Percentiles rank a stretch among this genome's conserved stretches.
These are phyloP conservation scores for Eciton burchellii DNA, from an alignment of 1,140 invertebrate species.

Conservation along the genomic window DNA sequence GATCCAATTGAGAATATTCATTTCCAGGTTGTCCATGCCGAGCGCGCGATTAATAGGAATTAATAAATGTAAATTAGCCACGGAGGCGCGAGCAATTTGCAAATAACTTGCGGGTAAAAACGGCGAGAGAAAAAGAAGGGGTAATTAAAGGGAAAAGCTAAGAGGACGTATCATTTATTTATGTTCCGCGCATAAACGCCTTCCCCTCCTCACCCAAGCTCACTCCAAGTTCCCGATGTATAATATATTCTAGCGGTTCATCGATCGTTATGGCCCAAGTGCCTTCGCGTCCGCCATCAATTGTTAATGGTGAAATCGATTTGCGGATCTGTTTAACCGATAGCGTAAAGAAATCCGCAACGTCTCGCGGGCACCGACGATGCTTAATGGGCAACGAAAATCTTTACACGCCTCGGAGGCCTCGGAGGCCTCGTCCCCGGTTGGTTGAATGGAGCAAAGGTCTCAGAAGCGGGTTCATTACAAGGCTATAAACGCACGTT, in stretches of 20 bases:
- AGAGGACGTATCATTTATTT: conserved; percentile 26
- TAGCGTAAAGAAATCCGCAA: conserved; percentile 11
- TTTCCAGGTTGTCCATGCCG: too few species aligned
- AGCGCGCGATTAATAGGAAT: too few species aligned
- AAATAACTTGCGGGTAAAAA: too few species aligned
- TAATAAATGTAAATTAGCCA: too few species aligned
- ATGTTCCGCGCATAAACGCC: not conserved
- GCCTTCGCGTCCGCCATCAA: not conserved
- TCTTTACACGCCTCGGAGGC: not conserved
- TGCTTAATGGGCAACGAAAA: conserved; percentile 42
- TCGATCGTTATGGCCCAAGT: not conserved
- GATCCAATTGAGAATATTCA: too few species aligned
- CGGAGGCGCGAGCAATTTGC: too few species aligned
- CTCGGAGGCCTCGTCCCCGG: not conserved
- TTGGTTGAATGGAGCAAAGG: conserved; percentile 73
- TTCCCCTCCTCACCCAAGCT: too few species aligned
- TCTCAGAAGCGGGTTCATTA: conserved; percentile 83
- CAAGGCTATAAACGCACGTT: conserved; percentile 82
- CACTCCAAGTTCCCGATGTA: not conserved
- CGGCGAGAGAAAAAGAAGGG: too few species aligned
- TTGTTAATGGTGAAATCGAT: conserved; percentile 45
- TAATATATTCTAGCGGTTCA: not conserved
- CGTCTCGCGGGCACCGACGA: not conserved
- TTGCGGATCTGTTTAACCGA: conserved; percentile 16
- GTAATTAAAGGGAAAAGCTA: not conserved